Percentiles rank a stretch among this genome's conserved stretches.
Evolutionary conservation across 2,113 vertebrate genomes (phyloP).

Genomic region (Zeus faber): DNA sequence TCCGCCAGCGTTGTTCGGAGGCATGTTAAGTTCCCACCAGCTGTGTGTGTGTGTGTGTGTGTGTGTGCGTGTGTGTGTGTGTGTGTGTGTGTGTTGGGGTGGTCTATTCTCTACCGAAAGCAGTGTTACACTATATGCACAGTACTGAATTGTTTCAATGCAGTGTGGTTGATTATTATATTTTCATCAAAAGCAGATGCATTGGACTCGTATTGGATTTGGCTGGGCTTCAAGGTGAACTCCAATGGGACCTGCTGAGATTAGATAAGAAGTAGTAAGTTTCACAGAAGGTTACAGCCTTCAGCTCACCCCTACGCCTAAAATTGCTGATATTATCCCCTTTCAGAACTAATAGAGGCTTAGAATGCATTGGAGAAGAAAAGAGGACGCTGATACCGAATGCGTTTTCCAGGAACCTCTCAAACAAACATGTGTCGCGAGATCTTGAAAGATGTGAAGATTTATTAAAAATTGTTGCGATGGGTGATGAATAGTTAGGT

Average conservation of each 20-base stretch:
- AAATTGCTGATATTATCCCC: slow-evolving; percentile 12
- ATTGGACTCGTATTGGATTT: slow-evolving; percentile 21
- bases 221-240: slow-evolving; percentile 19
- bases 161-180: slow-evolving; percentile 42
- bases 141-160: slow-evolving; percentile 27
- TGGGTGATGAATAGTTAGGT: slow-evolving; percentile 2
- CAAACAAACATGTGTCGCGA: slow-evolving; percentile 12
- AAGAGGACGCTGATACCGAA: too few species aligned
- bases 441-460: slow-evolving; percentile 15
- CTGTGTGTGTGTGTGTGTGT: slow-evolving; percentile 6
- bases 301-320: slow-evolving; percentile 13
- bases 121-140: slow-evolving; percentile 25
- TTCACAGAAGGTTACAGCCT: slow-evolving; percentile 19
- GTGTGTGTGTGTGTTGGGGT: slow-evolving; percentile 8
- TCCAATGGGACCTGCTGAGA: slow-evolving; percentile 13
- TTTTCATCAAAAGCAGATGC: slow-evolving; percentile 52
- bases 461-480: slow-evolving; percentile 8
- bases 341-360: slow-evolving; percentile 6
- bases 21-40: slow-evolving; percentile 35
- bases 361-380: neutral
- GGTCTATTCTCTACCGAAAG: slow-evolving; percentile 26
- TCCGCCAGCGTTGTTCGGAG: slow-evolving; percentile 20
- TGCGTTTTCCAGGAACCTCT: neutral
- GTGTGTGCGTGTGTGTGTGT: neutral
- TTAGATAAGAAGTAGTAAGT: slow-evolving; percentile 10